Base-by-base conservation (phyloP, 2,888 invertebrate genomes). In the Diarsia mendica region DNA sequence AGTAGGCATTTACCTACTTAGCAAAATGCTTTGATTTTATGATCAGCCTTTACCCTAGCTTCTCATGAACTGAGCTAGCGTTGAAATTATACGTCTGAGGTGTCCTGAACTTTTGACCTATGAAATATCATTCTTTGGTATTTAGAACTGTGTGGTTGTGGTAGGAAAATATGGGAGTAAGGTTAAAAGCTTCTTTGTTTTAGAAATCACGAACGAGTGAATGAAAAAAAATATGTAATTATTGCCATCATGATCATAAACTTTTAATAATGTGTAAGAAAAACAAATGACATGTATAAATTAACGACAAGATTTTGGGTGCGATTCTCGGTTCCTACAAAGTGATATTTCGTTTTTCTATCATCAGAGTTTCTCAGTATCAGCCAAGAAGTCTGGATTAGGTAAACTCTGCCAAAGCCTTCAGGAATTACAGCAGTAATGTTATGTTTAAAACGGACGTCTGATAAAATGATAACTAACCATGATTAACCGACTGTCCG, bases 111-210 rank as follows among this genome's bases (percentile, higher is more conserved):
- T 69, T 33, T 55, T 13, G 44, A 80, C 68, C 60, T 69, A 9
- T 51, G 46, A 69, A 79, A 79, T 80, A 80, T 69, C 68, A 79
- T 66, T 69, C 0, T 20, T 44, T 79, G 79, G 55, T 69, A 79
- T 79, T 80, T 79, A 46, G 44, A 68, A 66, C 49, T 68, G 2
- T 66, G 33, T 28, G 55, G 13, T 69, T n/a, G 15, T 15, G 23
- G 18, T 49, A 1, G 55, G 55, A 58, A 60, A 53, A 53, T 77
- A 79, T 51, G 28, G 11, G 8, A 78, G 23, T 46, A 65, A 39
- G 48, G 65, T 0, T 28, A 15, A 18, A 63, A 44, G 44, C 3
- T 63, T 63, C 13, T 63, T 63, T 44, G 44, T 63, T 63, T 63
- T 63, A n/a, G 20, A 4, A 8, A n/a, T 44, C 6, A 44, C 63